Percentiles rank a stretch among this genome's conserved stretches.
Evolutionary conservation across 2,797 vertebrate species (phyloP).

Genomic region (Triplophysa yarkandensis): DNA sequence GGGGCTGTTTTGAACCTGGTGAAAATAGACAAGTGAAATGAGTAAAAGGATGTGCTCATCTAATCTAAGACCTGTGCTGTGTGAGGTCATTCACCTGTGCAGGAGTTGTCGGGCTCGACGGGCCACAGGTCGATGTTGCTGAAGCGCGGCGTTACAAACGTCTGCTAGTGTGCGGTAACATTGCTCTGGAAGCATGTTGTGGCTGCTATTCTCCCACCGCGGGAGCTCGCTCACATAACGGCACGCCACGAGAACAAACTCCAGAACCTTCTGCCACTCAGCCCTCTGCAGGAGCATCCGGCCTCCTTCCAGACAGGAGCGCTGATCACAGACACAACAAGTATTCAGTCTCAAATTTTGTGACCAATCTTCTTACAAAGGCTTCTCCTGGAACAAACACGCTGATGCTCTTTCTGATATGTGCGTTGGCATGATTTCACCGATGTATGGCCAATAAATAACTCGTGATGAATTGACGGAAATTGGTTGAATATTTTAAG

Average conservation of each 20-base stretch:
- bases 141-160: slow-evolving; percentile 66
- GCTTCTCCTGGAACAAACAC: too few species aligned
- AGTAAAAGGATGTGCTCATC: neutral
- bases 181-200: slow-evolving; percentile 70
- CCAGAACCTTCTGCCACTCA: slow-evolving; percentile 70
- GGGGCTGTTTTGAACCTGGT: neutral
- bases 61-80: neutral
- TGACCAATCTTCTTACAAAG: too few species aligned
- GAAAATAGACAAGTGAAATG: neutral
- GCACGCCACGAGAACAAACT: slow-evolving; percentile 72
- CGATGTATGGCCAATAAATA: too few species aligned
- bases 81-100: slow-evolving; percentile 64
- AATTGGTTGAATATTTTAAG: too few species aligned
- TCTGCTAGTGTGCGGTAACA: slow-evolving; percentile 68
- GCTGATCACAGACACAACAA: slow-evolving; percentile 60
- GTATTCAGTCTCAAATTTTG: too few species aligned
- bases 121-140: slow-evolving; percentile 59
- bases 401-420: too few species aligned
- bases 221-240: slow-evolving; percentile 71
- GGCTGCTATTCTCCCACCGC: slow-evolving; percentile 73
- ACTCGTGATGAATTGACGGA: too few species aligned
- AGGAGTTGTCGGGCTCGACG: slow-evolving; percentile 66
- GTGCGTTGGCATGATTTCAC: too few species aligned
- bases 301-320: slow-evolving; percentile 76
- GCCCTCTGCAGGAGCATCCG: slow-evolving; percentile 67